These are phyloP conservation scores for Lycia hirtaria DNA, from an alignment of 2,888 invertebrate species.

Conservation along the genomic window DNA sequence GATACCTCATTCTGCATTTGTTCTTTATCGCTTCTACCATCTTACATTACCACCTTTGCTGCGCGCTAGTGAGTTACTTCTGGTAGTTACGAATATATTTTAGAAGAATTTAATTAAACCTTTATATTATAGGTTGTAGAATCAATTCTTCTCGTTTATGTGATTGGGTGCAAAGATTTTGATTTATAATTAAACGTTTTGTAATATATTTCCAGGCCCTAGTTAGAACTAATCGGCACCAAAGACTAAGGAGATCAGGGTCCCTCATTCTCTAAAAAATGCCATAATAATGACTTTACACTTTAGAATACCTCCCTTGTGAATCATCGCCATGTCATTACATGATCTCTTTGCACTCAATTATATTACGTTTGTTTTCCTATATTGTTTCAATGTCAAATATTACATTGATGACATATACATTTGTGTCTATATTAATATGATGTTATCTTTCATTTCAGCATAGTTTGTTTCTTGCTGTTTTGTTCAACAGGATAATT, in stretches of 20 bases:
- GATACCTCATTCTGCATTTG: constrained; percentile 90
- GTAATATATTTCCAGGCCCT: constrained; percentile 8
- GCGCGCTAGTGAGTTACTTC: constrained; percentile 68
- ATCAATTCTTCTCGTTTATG: neutral
- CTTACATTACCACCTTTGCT: constrained; percentile 88
- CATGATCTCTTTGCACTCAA: constrained; percentile 22
- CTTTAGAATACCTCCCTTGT: neutral
- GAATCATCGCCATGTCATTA: neutral
- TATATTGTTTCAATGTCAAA: neutral
- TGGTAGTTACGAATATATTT: constrained; percentile 53
- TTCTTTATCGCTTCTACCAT: constrained; percentile 93
- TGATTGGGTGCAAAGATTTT: constrained; percentile 26
- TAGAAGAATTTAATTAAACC: neutral
- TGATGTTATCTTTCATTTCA: neutral
- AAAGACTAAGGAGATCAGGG: constrained; percentile 28
- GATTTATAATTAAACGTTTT: neutral
- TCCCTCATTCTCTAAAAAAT: constrained; percentile 3
- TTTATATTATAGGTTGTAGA: neutral
- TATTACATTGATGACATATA: neutral
- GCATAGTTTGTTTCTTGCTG: neutral
- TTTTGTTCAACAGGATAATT: neutral
- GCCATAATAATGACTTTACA: constrained; percentile 3
- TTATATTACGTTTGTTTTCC: constrained; percentile 2
- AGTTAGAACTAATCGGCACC: constrained; percentile 10
- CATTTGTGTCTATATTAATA: neutral